Evolutionary conservation across 2,113 vertebrate species (phyloP).

Genomic region (Bubalus kerabau): DNA sequence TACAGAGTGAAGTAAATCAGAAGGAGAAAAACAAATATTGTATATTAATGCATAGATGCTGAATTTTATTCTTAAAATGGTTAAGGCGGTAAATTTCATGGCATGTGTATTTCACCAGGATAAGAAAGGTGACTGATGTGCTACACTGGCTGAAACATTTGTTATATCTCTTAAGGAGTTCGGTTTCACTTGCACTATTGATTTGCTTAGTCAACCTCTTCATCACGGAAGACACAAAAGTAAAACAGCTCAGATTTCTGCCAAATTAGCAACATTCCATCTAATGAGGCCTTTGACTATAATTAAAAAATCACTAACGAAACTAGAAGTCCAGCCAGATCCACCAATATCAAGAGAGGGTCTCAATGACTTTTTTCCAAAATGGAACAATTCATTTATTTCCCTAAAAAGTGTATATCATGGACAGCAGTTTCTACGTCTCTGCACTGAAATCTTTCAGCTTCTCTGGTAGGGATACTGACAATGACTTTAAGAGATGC

Average conservation of each 20-base stretch:
- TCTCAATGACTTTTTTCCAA: neutral
- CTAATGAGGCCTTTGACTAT: neutral
- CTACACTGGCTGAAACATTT: neutral
- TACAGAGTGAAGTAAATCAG: neutral
- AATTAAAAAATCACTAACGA: neutral
- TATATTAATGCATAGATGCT: neutral
- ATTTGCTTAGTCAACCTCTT: neutral
- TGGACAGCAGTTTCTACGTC: neutral
- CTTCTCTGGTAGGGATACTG: too few species aligned
- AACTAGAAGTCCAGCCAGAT: neutral
- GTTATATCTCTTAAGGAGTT: neutral
- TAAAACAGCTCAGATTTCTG: neutral
- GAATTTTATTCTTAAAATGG: neutral
- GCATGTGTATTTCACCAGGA: neutral
- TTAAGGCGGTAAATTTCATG: neutral
- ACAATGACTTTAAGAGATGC: neutral
- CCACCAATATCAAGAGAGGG: neutral
- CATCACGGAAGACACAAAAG: neutral
- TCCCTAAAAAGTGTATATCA: neutral
- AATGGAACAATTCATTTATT: neutral
- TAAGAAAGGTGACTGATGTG: neutral
- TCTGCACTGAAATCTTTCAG: neutral
- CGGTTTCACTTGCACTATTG: neutral
- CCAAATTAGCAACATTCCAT: neutral
- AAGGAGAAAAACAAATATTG: neutral